Evolutionary conservation across 1,140 invertebrate species (phyloP).

Genomic region (Listronotus oregonensis): DNA sequence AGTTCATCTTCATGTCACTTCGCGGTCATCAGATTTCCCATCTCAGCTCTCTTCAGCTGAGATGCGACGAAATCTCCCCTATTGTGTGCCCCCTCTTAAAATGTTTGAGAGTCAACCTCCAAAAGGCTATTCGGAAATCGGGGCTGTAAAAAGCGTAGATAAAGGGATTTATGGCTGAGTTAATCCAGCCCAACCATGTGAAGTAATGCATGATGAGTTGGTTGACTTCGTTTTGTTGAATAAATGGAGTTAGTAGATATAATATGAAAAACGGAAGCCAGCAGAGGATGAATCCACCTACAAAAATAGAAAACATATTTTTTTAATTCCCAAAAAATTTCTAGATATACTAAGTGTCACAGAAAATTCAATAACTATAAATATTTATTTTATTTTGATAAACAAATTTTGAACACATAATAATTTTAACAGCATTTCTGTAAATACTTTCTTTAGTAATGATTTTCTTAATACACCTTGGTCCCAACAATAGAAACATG

Average conservation of each 20-base stretch:
- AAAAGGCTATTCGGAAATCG: slow-evolving; percentile 83
- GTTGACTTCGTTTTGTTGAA: slow-evolving; percentile 61
- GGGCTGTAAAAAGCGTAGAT: slow-evolving; percentile 88
- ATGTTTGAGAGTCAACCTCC: slow-evolving; percentile 70
- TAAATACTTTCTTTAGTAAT: too few species aligned
- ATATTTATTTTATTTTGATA: too few species aligned
- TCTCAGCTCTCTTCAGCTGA: slow-evolving; percentile 49
- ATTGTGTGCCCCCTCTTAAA: slow-evolving; percentile 47
- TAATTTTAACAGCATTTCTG: too few species aligned
- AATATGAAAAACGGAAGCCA: slow-evolving; percentile 90
- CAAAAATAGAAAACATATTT: slow-evolving; percentile 1
- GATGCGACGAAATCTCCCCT: slow-evolving; percentile 47
- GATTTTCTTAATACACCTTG: too few species aligned
- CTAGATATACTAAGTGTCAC: too few species aligned
- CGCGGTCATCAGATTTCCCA: slow-evolving; percentile 4
- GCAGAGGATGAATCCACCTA: slow-evolving; percentile 80
- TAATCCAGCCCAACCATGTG: slow-evolving; percentile 92
- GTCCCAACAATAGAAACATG: too few species aligned
- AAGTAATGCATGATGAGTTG: slow-evolving; percentile 75
- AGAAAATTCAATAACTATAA: too few species aligned
- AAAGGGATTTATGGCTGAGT: slow-evolving; percentile 87
- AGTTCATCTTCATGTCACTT: slow-evolving; percentile 9
- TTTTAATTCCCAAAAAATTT: too few species aligned
- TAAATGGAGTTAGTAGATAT: slow-evolving; percentile 80
- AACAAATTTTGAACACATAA: too few species aligned